Evolutionary conservation across 2,888 invertebrate genomes (phyloP), one percentile per base, ranked within the genome.

Genomic region (Drosophila greeni): DNA sequence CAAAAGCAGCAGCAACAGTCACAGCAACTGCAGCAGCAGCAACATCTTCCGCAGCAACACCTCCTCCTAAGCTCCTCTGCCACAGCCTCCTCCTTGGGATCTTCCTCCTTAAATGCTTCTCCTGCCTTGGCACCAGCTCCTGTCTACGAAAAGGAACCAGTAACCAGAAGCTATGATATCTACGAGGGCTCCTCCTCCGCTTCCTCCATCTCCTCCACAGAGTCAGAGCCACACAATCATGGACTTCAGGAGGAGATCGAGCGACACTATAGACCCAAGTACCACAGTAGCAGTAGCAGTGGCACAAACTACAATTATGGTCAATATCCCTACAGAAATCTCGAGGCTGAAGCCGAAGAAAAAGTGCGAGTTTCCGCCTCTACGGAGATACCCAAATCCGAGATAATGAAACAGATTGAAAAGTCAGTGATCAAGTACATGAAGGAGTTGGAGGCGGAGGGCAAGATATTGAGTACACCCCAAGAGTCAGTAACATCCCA

Each of bases 381-480:
- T 1, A 86, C 85, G 18, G 87, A 88, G 43, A 86, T 88, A 61
- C 87, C 87, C 6, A 89, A 87, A 61, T 85, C 86, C 0, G 87
- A 89, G 68, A 87, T 89, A 4, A 84, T 89, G 68, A 87, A 86
- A 42, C 88, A 89, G 52, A 89, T 89, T 39, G 89, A 89, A 49
- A 86, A 89, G 48, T 88, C 89, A 0, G 89, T 89, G 1, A 86
- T 88, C 14, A 87, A 88, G 67, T 89, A 89, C 52, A 89, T 89
- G 88, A 88, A 87, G 51, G 88, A 87, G 40, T 70, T 89, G 61
- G 88, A 89, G 60, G 86, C 86, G 2, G 87, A 88, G 49, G 88
- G 87, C 3, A 88, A 88, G 39, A 85, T 88, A 5, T 72, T 86
- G 1, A 79, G 87, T 3, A 72, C 86, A 7, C 82, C 79, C 0